Conservation (phyloP, 2,888 invertebrate species). For the Metacarcinus magister region DNA sequence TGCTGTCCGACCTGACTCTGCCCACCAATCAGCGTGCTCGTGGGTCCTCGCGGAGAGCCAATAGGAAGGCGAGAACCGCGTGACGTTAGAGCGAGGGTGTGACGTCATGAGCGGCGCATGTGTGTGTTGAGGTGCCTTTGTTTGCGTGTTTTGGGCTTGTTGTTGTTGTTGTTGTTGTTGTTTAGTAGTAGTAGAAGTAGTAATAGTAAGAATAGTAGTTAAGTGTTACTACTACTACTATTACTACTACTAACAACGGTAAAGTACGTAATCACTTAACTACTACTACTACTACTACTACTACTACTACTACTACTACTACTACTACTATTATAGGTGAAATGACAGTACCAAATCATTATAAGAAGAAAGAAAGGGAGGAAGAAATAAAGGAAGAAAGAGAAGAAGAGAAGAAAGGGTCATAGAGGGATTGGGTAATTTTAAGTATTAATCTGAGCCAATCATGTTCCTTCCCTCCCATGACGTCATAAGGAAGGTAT, state of each 20-base stretch:
- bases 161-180: background rate
- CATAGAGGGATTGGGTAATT: background rate
- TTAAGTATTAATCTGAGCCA: background rate
- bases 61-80: background rate
- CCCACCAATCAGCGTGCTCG: background rate
- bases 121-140: background rate
- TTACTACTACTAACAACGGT: background rate
- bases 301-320: conserved; percentile 26
- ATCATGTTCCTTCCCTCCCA: background rate
- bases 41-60: background rate
- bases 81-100: conserved; percentile 6
- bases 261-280: too few species aligned
- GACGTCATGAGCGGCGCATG: background rate
- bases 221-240: background rate
- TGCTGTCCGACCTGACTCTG: background rate
- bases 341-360: background rate
- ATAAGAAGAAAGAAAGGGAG: conserved; percentile 55
- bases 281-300: conserved; percentile 39
- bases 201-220: background rate
- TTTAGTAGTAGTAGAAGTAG: background rate
- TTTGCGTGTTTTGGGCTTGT: background rate
- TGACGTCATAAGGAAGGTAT: background rate
- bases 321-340: conserved; percentile 44
- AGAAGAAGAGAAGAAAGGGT: background rate
- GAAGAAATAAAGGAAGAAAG: conserved; percentile 58